Conservation (phyloP, 2,113 vertebrate species). For the Picathartes gymnocephalus region DNA sequence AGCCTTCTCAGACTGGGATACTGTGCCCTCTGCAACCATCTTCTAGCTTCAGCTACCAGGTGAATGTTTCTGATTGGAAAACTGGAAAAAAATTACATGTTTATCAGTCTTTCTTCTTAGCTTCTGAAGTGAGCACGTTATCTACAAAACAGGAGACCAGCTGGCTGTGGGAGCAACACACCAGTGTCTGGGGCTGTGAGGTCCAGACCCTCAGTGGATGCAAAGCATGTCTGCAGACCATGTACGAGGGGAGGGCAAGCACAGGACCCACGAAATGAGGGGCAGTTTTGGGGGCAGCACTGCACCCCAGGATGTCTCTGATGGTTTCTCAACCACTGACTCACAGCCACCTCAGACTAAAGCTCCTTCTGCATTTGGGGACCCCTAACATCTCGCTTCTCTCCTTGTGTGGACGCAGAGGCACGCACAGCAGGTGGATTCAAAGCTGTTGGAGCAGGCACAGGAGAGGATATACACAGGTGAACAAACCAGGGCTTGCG, state of each 20-base stretch:
- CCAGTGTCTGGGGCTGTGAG: not conserved
- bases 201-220: not conserved
- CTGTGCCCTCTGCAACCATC: not conserved
- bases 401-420: not conserved
- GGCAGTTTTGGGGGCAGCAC: fast-evolving
- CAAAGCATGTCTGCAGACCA: not conserved
- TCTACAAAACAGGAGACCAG: not conserved
- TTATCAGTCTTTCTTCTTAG: not conserved
- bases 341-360: not conserved
- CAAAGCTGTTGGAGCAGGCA: not conserved
- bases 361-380: not conserved
- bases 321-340: not conserved
- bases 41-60: not conserved
- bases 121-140: not conserved
- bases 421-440: not conserved
- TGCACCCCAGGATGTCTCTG: not conserved
- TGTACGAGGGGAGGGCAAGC: fast-evolving
- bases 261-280: not conserved
- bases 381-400: not conserved
- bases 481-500: not conserved
- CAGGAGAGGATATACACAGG: not conserved
- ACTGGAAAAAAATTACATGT: not conserved
- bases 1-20: not conserved
- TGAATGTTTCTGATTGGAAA: not conserved
- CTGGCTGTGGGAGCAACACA: not conserved